These are phyloP conservation scores for Lycopodina hypogea DNA, from an alignment of 37 sponge, comb jelly and placozoan species.

Conservation along the genomic window DNA sequence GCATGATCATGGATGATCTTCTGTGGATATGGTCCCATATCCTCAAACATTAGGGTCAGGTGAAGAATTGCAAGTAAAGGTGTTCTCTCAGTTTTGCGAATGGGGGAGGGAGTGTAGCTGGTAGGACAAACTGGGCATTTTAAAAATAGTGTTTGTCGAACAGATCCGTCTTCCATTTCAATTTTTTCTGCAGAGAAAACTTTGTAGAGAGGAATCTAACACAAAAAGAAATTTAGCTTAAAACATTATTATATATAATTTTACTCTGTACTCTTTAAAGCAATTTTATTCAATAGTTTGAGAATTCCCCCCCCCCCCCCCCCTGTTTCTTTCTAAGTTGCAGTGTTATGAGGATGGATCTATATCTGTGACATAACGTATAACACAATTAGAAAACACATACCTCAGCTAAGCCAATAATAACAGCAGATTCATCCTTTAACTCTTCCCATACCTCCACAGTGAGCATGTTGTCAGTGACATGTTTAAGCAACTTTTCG, in stretches of 20 bases:
- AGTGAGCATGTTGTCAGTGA: conserved; percentile 21
- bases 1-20: too few species aligned
- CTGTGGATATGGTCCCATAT: conserved; percentile 13
- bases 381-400: too few species aligned
- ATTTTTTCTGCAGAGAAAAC: neutral
- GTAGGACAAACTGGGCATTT: too few species aligned
- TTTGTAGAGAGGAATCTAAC: neutral
- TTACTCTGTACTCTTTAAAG: too few species aligned
- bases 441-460: conserved; percentile 56
- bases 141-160: too few species aligned
- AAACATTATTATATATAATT: too few species aligned
- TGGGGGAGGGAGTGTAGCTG: too few species aligned
- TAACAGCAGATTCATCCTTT: conserved; percentile 3
- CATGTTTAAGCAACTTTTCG: conserved; percentile 13
- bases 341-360: neutral
- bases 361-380: neutral
- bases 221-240: too few species aligned
- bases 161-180: neutral
- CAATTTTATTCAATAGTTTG: too few species aligned
- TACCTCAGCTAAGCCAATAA: conserved; percentile 49
- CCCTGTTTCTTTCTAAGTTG: too few species aligned
- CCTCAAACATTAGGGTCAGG: conserved; percentile 32
- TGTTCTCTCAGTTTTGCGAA: too few species aligned
- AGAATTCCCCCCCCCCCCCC: too few species aligned
- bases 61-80: conserved; percentile 17